Base-by-base conservation (phyloP, 1,140 invertebrate genomes). In the Drosophila cardini region DNA sequence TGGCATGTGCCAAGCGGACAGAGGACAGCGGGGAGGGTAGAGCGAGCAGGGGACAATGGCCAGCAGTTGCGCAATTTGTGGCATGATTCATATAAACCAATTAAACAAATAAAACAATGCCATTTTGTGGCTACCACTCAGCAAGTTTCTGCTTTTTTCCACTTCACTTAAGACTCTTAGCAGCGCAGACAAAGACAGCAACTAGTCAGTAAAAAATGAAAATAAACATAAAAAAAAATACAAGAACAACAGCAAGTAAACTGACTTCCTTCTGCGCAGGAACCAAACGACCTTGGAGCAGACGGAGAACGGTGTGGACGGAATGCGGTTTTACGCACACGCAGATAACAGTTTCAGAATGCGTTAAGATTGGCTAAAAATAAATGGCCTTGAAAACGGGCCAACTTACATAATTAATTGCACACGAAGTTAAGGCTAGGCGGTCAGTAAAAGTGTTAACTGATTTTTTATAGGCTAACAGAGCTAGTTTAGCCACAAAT, bases 331-430 rank as follows among this genome's bases (percentile, higher is more conserved):
- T 43, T 69, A 82, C 71, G 77, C 76, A 81, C 78, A 85, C 78
- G 81, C 72, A 80, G 64, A 84, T 78, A 86, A 86, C 82, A 78
- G 81, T 84, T 84, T 76, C 78, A 68, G 77, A 48, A 61, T 68
- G 71, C 62, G 50, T 56, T 38, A 57, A 3, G 21, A 26, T 0
- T 16, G 61, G 78, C 78, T 85, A 86, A 82, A 86, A 86, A 86
- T 86, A 86, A 48, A 15, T 64, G 81, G 60, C 82, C 82, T 87
- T 86, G 78, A 58, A 52, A 26, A 21, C 21, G 58, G 38, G 30
- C 60, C 63, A 40, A 53, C 83, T 86, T 86, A 86, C 82, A 86
- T 86, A 86, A 86, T 87, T 87, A 87, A 86, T 86, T 86, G 75
- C 83, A 86, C 60, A 56, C 72, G n/a, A 61, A 72, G 50, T 71